A percentile compares a stretch with the other conserved stretches of the same genome.
These are phyloP conservation scores for Sitobion miscanthi DNA, from an alignment of 1,140 invertebrate species.

Conservation along the genomic window DNA sequence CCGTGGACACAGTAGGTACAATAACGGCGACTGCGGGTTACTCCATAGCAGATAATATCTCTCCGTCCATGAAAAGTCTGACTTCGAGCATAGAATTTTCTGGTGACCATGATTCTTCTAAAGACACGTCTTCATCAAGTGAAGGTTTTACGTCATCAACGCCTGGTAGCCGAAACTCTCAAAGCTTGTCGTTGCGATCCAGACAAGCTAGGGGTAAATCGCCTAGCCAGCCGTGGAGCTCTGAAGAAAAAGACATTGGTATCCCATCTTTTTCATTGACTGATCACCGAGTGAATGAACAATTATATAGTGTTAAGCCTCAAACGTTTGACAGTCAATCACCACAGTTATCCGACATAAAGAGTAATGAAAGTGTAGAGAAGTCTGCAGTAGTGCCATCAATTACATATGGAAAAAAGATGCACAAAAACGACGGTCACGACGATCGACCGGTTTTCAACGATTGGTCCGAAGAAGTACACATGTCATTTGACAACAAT, in stretches of 20 bases:
- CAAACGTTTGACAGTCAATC: constrained; percentile 23
- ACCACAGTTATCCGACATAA: neutral
- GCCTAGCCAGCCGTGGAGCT: neutral
- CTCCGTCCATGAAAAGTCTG: neutral
- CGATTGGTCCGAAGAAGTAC: constrained; percentile 38
- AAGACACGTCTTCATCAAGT: neutral
- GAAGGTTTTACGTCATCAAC: neutral
- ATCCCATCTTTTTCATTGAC: neutral
- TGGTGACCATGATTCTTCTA: neutral
- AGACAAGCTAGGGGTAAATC: constrained; percentile 43
- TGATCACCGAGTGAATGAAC: neutral
- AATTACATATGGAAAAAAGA: constrained; percentile 35
- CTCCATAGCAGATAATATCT: constrained; percentile 4
- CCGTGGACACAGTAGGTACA: constrained; percentile 35
- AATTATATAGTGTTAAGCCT: constrained; percentile 26
- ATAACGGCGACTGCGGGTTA: constrained; percentile 39
- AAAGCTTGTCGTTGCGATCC: neutral
- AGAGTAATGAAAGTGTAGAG: neutral
- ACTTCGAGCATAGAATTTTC: constrained; percentile 5
- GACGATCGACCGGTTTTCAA: constrained; percentile 19
- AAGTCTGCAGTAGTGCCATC: neutral
- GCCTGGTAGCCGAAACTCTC: neutral
- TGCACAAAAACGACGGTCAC: neutral
- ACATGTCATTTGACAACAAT: neutral
- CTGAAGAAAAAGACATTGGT: constrained; percentile 4